phyloP scores from a whole-genome alignment of 2,888 invertebrate species.

The Hartigia nigra region DNA sequence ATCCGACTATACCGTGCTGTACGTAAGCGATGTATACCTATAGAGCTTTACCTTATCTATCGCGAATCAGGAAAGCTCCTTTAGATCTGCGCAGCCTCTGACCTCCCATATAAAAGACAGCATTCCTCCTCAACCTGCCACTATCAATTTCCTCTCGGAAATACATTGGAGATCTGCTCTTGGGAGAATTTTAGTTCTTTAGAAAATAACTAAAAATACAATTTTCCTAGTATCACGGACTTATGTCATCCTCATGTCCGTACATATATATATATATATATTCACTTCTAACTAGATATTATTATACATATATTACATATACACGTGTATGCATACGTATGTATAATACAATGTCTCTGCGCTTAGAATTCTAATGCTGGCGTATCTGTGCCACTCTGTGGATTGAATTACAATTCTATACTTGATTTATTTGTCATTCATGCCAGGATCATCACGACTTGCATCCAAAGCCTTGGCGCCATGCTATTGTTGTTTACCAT shows the following conservation, averaged over 20 bases:
- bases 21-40: neutral
- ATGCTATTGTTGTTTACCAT: conserved; percentile 33
- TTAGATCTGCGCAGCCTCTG: neutral
- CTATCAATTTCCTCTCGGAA: neutral
- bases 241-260: neutral
- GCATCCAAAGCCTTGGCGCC: conserved; percentile 42
- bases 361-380: conserved; percentile 9
- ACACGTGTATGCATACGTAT: neutral
- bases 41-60: neutral
- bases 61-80: neutral
- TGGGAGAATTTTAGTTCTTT: neutral
- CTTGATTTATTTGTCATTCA: conserved; percentile 47
- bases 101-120: neutral
- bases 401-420: conserved; percentile 48
- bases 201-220: too few species aligned
- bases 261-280: neutral
- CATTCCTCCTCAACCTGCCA: neutral
- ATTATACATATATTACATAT: neutral
- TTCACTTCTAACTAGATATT: neutral
- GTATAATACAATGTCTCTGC: neutral
- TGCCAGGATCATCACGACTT: conserved; percentile 24
- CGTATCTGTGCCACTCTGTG: conserved; percentile 51
- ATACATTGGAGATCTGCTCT: neutral
- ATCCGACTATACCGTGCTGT: neutral
- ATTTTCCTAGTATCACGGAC: neutral